These are phyloP conservation scores for Sebastes hopkinsi DNA, from an alignment of 2,797 vertebrate species.

Conservation along the genomic window DNA sequence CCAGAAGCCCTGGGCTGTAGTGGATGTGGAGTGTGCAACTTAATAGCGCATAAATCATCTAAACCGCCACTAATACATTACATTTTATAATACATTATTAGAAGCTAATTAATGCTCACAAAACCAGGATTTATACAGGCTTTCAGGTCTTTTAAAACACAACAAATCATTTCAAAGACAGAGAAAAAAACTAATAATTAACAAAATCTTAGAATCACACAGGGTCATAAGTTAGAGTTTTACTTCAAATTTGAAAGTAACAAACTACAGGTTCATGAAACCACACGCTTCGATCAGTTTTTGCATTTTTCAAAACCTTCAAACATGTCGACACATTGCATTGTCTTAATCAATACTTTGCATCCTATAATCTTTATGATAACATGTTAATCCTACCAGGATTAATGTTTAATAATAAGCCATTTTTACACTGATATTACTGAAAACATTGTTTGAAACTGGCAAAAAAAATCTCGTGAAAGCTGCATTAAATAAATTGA, in stretches of 20 bases:
- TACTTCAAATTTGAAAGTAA: neutral
- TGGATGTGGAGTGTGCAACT: neutral
- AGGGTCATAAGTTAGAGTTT: neutral
- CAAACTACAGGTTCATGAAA: too few relatives aligned
- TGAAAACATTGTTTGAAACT: neutral
- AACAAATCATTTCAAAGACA: neutral
- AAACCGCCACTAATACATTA: neutral
- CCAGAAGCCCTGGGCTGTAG: neutral
- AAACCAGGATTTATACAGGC: neutral
- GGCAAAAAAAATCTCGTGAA: neutral
- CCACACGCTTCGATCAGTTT: rapidly evolving
- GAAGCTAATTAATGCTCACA: neutral
- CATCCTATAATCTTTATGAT: neutral
- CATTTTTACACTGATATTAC: neutral
- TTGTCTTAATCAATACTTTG: neutral
- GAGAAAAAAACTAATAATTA: neutral
- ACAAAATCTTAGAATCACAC: neutral
- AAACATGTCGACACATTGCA: neutral
- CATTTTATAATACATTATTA: neutral
- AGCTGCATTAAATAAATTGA: neutral
- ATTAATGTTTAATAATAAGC: neutral
- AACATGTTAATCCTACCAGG: neutral
- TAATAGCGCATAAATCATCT: neutral
- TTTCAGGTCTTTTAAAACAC: neutral
- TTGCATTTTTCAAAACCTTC: neutral